phyloP scores from a whole-genome alignment of 2,797 vertebrate species.

The Myiotriccus ornatus region DNA sequence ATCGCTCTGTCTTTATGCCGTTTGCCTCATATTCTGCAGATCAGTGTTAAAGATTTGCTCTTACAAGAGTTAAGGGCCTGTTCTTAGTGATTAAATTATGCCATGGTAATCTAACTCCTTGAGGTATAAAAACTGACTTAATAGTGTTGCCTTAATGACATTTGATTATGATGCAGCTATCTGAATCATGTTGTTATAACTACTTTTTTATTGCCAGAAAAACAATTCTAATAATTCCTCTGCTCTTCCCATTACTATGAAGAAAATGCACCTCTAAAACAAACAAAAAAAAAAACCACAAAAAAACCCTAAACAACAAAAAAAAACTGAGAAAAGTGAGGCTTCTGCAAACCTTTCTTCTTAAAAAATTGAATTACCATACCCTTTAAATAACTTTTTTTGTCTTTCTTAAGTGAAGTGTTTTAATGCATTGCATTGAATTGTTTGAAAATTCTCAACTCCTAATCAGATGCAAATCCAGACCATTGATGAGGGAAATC shows the following conservation, averaged over 20 bases:
- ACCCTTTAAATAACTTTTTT: neutral
- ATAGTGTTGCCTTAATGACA: slow-evolving; percentile 64
- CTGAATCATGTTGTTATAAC: slow-evolving; percentile 51
- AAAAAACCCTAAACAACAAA: neutral
- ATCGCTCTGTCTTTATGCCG: slow-evolving; percentile 37
- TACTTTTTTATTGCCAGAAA: slow-evolving; percentile 38
- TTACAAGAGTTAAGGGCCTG: slow-evolving; percentile 52
- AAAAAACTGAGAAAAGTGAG: neutral
- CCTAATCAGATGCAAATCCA: neutral
- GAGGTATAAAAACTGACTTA: slow-evolving; percentile 65
- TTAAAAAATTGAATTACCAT: neutral
- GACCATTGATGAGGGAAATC: neutral
- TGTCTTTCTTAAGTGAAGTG: slow-evolving; percentile 30
- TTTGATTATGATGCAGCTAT: slow-evolving; percentile 52
- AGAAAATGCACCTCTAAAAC: neutral
- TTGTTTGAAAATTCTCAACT: neutral
- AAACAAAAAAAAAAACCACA: neutral
- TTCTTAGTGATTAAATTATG: slow-evolving; percentile 59
- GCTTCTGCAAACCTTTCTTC: neutral
- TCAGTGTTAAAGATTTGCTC: slow-evolving; percentile 60
- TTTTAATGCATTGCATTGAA: neutral
- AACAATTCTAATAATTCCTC: slow-evolving; percentile 6
- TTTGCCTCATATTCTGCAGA: slow-evolving; percentile 44
- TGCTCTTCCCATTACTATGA: neutral
- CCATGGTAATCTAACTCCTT: slow-evolving; percentile 21